Evolutionary conservation across 2,888 invertebrate genomes (phyloP).

Genomic region (Fragum whitleyi): DNA sequence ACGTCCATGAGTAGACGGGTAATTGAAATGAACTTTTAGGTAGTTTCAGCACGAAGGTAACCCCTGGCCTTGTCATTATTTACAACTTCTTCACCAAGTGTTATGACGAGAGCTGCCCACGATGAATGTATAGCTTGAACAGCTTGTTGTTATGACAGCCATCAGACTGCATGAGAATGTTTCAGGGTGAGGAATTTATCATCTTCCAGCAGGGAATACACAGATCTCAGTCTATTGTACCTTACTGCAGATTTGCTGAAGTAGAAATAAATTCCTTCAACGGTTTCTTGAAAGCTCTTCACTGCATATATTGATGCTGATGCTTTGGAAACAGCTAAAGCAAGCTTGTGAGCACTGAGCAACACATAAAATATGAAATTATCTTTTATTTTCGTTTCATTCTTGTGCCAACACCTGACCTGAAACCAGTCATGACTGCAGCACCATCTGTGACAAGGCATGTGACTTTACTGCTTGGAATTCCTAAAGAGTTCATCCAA

Average conservation of each 20-base stretch:
- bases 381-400: slow-evolving; percentile 19
- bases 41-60: not conserved
- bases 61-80: slow-evolving; percentile 11
- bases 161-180: too few species aligned
- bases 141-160: too few species aligned
- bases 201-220: slow-evolving; percentile 13
- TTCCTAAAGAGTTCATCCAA: slow-evolving; percentile 6
- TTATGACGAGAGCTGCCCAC: slow-evolving; percentile 15
- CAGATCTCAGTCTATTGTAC: slow-evolving; percentile 23
- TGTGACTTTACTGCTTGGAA: slow-evolving; percentile 13
- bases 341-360: slow-evolving; percentile 28
- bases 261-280: slow-evolving; percentile 18
- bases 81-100: slow-evolving; percentile 25
- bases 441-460: slow-evolving; percentile 18
- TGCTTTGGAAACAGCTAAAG: slow-evolving; percentile 22
- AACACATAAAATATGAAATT: slow-evolving; percentile 10
- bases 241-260: slow-evolving; percentile 22
- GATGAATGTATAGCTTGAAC: not conserved
- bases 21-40: slow-evolving; percentile 5
- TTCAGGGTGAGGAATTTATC: slow-evolving; percentile 4
- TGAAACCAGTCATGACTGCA: slow-evolving; percentile 24
- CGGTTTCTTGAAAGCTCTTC: slow-evolving; percentile 15
- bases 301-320: slow-evolving; percentile 3
- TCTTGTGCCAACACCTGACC: slow-evolving; percentile 10
- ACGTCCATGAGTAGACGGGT: slow-evolving; percentile 24